Conservation (phyloP, 1,140 invertebrate species). For the Reticulitermes speratus region DNA sequence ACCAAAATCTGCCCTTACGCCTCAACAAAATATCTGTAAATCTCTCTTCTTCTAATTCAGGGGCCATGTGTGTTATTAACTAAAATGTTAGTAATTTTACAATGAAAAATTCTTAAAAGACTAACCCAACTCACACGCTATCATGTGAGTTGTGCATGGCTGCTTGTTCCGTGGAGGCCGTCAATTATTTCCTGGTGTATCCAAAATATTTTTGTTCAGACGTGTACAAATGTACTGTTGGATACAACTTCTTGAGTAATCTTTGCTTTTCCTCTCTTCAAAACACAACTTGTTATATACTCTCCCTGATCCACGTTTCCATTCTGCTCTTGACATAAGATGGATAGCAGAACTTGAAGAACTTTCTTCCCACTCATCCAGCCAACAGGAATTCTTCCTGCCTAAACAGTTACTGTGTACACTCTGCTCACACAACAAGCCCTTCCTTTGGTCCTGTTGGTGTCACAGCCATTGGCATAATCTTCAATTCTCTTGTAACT, state of each 20-base stretch:
- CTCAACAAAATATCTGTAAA: too few relatives aligned
- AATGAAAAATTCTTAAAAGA: too few relatives aligned
- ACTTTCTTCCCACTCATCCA: background rate
- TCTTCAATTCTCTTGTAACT: too few relatives aligned
- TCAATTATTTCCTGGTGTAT: too few relatives aligned
- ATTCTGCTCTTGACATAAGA: constrained; percentile 3
- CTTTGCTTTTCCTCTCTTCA: background rate
- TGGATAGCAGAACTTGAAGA: background rate
- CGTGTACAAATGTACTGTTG: background rate
- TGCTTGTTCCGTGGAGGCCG: too few relatives aligned
- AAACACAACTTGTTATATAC: background rate
- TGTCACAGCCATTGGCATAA: too few relatives aligned
- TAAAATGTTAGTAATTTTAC: too few relatives aligned
- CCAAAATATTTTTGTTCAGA: background rate
- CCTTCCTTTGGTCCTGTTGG: background rate
- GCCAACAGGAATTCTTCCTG: background rate
- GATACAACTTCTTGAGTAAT: constrained; percentile 7
- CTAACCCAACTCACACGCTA: too few relatives aligned
- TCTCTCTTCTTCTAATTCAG: too few relatives aligned
- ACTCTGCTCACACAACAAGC: background rate
- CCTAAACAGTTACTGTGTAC: background rate
- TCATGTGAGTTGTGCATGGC: too few relatives aligned
- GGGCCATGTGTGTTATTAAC: too few relatives aligned
- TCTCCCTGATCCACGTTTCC: background rate
- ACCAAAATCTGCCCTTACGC: too few relatives aligned